Percentiles rank a stretch among this genome's conserved stretches.
These are phyloP conservation scores for Orthosia gothica DNA, from an alignment of 2,888 invertebrate species.

Conservation along the genomic window DNA sequence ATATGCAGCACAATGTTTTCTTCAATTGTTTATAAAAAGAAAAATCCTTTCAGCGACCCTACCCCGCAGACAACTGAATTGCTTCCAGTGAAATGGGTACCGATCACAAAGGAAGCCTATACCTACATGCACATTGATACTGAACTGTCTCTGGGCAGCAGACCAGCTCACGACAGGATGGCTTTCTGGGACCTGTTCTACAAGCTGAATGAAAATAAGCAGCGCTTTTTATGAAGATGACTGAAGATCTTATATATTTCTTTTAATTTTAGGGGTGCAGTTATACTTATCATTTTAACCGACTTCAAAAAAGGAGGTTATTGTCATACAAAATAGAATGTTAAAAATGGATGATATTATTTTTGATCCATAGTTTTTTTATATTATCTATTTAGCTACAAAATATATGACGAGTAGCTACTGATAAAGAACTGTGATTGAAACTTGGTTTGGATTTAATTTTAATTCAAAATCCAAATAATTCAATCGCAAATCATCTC, in stretches of 20 bases:
- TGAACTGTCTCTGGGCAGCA: constrained; percentile 63
- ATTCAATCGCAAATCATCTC: background rate
- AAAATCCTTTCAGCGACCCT: constrained; percentile 73
- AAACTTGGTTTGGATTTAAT: background rate
- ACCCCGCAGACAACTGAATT: constrained; percentile 73
- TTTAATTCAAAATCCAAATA: background rate
- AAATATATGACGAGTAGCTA: no score
- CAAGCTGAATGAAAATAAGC: constrained; percentile 60
- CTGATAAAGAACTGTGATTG: background rate
- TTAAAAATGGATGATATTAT: no score
- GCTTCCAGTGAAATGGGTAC: constrained; percentile 76
- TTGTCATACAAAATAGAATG: no score
- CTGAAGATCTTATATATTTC: background rate
- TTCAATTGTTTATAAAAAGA: background rate
- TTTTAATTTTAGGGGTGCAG: no score
- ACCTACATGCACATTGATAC: constrained; percentile 71
- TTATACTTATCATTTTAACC: no score
- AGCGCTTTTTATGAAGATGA: background rate
- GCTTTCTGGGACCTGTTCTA: constrained; percentile 79
- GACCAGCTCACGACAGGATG: constrained; percentile 73
- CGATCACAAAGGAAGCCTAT: constrained; percentile 61
- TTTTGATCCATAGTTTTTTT: no score
- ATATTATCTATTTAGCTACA: no score
- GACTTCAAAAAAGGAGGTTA: no score
- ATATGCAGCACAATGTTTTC: background rate